These are phyloP conservation scores for Diarsia dahlii DNA, from an alignment of 2,888 invertebrate species.

Conservation along the genomic window DNA sequence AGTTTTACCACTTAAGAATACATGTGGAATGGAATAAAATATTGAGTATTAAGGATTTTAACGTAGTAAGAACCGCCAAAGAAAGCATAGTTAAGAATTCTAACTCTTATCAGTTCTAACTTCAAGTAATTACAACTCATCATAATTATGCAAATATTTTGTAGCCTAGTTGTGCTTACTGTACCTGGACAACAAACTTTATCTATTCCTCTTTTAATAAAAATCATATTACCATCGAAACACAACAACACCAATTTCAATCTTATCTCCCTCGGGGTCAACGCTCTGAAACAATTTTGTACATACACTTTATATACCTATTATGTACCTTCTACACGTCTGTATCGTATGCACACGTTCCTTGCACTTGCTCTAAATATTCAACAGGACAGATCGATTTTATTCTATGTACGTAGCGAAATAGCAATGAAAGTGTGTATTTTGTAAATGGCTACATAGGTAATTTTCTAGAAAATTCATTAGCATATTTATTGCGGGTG, in stretches of 20 bases:
- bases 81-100: no score
- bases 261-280: slow-evolving; percentile 29
- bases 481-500: slow-evolving; percentile 15
- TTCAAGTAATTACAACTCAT: no score
- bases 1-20: no score
- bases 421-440: slow-evolving; percentile 44
- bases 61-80: no score
- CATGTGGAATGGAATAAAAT: no score
- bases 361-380: slow-evolving; percentile 40
- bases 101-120: no score
- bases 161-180: no score
- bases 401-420: slow-evolving; percentile 33
- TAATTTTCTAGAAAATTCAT: slow-evolving; percentile 43
- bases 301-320: slow-evolving; percentile 15
- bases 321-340: background rate
- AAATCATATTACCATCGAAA: background rate
- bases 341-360: slow-evolving; percentile 38
- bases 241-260: background rate
- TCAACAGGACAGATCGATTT: slow-evolving; percentile 41
- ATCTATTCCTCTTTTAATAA: no score
- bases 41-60: no score
- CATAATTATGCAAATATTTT: no score
- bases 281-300: slow-evolving; percentile 24
- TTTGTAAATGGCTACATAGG: slow-evolving; percentile 18
- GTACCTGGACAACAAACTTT: no score